Conservation (phyloP, 2,113 vertebrate genomes). For the Daubentonia madagascariensis region DNA sequence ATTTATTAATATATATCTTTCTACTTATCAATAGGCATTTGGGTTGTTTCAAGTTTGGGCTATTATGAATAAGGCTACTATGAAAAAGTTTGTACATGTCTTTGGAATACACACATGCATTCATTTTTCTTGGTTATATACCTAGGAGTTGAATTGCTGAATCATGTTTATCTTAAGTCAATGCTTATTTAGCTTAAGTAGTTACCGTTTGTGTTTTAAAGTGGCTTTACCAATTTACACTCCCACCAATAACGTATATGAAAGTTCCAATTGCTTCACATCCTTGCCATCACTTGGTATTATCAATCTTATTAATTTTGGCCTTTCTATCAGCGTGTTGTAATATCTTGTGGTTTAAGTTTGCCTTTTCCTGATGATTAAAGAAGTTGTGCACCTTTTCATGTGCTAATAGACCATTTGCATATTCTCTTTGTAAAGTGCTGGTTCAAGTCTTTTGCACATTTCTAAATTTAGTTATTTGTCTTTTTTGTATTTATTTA, state of each 20-base stretch:
- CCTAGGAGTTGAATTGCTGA: not conserved
- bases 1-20: not conserved
- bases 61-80: not conserved
- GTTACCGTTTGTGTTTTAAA: not conserved
- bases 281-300: not conserved
- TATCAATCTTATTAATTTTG: not conserved
- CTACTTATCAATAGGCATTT: not conserved
- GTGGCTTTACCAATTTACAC: not conserved
- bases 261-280: not conserved
- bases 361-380: constrained; percentile 19
- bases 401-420: not conserved
- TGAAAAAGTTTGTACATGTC: not conserved
- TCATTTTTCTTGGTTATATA: constrained; percentile 24
- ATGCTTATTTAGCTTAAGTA: not conserved
- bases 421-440: constrained; percentile 17
- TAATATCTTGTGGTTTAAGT: constrained; percentile 28
- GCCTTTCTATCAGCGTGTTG: not conserved
- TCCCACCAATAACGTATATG: not conserved
- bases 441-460: not conserved
- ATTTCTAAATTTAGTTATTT: constrained; percentile 37
- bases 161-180: not conserved
- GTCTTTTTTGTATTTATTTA: constrained; percentile 15
- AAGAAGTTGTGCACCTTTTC: not conserved
- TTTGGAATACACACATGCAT: not conserved
- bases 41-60: not conserved